phyloP scores from a whole-genome alignment of 1,140 invertebrate genomes.

The Pemphigus obesinymphae region DNA sequence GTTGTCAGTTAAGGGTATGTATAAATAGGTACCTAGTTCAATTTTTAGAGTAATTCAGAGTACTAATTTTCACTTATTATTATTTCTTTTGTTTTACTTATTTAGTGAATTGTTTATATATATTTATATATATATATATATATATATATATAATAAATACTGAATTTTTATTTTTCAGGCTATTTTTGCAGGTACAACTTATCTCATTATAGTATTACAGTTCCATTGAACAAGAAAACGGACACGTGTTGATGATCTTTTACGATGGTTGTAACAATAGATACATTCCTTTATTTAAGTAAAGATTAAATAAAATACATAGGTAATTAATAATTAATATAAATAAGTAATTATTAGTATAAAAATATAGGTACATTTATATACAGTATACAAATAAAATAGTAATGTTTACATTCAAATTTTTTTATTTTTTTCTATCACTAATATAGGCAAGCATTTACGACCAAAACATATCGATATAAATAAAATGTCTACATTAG shows the following conservation, averaged over 20 bases:
- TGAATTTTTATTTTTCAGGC: conserved; percentile 21
- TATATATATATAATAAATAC: too few species aligned
- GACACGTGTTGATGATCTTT: too few species aligned
- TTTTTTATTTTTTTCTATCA: not conserved
- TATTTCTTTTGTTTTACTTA: not conserved
- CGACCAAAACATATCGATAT: too few species aligned
- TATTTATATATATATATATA: not conserved
- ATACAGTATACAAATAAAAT: not conserved
- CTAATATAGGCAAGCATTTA: too few species aligned
- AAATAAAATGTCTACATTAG: not conserved
- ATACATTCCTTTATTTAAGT: too few species aligned
- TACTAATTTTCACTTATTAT: too few species aligned
- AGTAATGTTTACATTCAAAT: not conserved
- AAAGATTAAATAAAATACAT: not conserved
- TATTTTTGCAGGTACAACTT: conserved; percentile 24
- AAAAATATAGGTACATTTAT: not conserved
- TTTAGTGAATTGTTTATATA: not conserved
- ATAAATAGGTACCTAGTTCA: too few species aligned
- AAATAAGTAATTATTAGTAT: not conserved
- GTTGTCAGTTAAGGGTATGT: too few species aligned
- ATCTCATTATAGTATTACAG: conserved; percentile 19
- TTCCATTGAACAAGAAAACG: not conserved
- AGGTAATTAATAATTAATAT: not conserved
- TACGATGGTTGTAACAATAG: too few species aligned
- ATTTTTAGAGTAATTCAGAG: too few species aligned